Conservation (phyloP, 2,113 vertebrate species). For the Pedetes capensis region DNA sequence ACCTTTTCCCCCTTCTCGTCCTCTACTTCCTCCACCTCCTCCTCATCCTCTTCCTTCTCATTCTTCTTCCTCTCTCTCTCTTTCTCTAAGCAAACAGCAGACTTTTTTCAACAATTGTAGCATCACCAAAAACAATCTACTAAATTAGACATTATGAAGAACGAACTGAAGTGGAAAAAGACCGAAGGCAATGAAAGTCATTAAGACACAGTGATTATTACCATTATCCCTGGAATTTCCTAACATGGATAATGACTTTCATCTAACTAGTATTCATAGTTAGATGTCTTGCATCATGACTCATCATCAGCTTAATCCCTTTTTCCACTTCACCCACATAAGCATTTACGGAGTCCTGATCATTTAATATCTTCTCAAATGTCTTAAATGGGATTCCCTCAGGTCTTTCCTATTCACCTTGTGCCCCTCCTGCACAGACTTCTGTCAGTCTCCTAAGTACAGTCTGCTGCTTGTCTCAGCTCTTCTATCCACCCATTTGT, state of each 20-base stretch:
- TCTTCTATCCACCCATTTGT: neutral
- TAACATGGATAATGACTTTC: conserved; percentile 13
- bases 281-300: neutral
- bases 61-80: neutral
- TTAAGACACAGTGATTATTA: conserved; percentile 32
- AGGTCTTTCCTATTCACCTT: neutral
- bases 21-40: too few relatives aligned
- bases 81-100: conserved; percentile 7
- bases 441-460: neutral
- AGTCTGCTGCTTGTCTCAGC: neutral
- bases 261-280: conserved; percentile 45
- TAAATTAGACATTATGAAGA: conserved; percentile 45
- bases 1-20: neutral
- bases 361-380: neutral
- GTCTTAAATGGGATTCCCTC: neutral
- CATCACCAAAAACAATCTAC: conserved; percentile 35
- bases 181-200: conserved; percentile 25
- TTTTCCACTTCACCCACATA: neutral
- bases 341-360: neutral
- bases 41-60: neutral
- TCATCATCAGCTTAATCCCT: neutral
- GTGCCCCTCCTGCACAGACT: neutral
- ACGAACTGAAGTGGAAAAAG: conserved; percentile 46
- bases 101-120: neutral
- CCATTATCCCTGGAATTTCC: conserved; percentile 2